These are phyloP conservation scores for Aegithalos caudatus DNA, from an alignment of 2,113 vertebrate species.

Conservation along the genomic window DNA sequence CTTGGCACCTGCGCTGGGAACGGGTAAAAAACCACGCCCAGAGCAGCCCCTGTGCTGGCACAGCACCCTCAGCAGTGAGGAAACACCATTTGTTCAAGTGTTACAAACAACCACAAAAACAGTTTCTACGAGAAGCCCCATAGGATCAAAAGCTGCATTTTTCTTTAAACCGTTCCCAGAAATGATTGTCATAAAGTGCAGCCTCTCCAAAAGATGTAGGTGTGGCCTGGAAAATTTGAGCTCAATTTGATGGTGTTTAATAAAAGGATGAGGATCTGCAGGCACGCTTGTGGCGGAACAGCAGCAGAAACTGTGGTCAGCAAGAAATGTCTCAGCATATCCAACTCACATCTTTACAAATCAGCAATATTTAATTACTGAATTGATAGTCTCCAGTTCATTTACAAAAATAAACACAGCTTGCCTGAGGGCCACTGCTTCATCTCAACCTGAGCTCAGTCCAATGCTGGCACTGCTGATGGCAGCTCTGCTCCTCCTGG, in stretches of 20 bases:
- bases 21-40: background rate
- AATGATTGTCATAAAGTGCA: background rate
- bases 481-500: background rate
- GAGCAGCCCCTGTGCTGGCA: background rate
- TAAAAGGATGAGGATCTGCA: background rate
- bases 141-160: background rate
- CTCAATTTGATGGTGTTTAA: background rate
- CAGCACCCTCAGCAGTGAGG: background rate
- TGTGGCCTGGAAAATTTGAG: conserved; percentile 6
- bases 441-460: background rate
- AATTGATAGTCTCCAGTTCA: background rate
- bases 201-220: background rate
- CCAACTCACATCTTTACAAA: background rate
- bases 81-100: background rate
- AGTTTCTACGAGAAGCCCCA: fast-evolving
- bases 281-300: background rate
- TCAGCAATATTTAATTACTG: background rate
- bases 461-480: fast-evolving
- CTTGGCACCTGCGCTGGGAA: background rate
- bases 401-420: background rate
- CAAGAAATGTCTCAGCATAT: background rate
- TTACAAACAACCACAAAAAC: background rate
- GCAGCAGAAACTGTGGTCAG: background rate
- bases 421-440: background rate
- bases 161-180: background rate